These are phyloP conservation scores for Heterodera filipjevi DNA, from an alignment of 2,888 invertebrate genomes.

Conservation along the genomic window DNA sequence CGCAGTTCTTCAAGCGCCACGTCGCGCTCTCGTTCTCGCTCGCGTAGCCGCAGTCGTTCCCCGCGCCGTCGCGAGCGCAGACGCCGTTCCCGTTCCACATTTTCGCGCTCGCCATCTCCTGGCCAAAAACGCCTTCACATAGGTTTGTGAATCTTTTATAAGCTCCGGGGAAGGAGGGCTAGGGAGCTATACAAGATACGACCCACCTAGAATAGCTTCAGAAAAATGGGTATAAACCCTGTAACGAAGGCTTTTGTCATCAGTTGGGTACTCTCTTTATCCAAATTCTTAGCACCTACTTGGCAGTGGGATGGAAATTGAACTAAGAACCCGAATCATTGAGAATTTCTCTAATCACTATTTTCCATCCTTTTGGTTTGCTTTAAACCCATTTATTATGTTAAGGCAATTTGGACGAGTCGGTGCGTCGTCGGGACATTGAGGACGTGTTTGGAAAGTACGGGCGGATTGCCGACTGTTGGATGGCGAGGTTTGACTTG, in stretches of 20 bases:
- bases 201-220: too few relatives aligned
- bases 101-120: constrained; percentile 39
- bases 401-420: constrained; percentile 43
- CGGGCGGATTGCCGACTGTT: constrained; percentile 31
- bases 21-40: neutral
- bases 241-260: too few relatives aligned
- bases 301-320: too few relatives aligned
- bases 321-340: too few relatives aligned
- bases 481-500: constrained; percentile 25
- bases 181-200: too few relatives aligned
- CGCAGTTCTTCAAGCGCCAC: constrained; percentile 17
- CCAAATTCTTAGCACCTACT: too few relatives aligned
- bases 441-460: constrained; percentile 43
- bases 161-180: neutral
- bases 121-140: constrained; percentile 41
- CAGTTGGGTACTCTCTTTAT: too few relatives aligned
- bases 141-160: constrained; percentile 1
- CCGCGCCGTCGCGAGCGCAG: constrained; percentile 24
- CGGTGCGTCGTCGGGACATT: constrained; percentile 45
- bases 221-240: too few relatives aligned
- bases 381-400: neutral
- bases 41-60: constrained; percentile 21
- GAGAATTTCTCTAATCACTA: too few relatives aligned
- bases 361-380: neutral
- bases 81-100: constrained; percentile 36